Base-by-base conservation (phyloP, 1,140 invertebrate species). In the Pogonognathellus flavescens region DNA sequence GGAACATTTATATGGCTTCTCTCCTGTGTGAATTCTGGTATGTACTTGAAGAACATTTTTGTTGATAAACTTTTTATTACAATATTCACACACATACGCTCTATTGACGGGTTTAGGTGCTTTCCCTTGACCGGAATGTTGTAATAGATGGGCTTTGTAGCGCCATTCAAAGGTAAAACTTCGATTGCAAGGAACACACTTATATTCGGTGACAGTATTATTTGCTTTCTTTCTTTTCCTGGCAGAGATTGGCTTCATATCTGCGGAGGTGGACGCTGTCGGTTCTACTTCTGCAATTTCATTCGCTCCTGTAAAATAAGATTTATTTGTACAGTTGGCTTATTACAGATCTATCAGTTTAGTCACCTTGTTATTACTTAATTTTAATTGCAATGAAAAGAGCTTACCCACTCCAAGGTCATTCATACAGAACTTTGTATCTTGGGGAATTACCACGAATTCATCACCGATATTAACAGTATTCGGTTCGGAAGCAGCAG, bases 11-110 rank as follows among this genome's bases (percentile, higher is more conserved):
- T 66, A 66, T 25, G 62, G 62, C 62, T 76, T 76, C 1, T 76
- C 31, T 50, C 70, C 25, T n/a, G 70, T 76, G 16, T 76, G 70
- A 18, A 76, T 76, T 76, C 70, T 41, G 16, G 16, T 76, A n/a
- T 50, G 41, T 9, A 76, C 70, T 50, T 76, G 70, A 4, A 76
- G 70, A n/a, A 76, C 70, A 50, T 76, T 76, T n/a, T 76, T 76
- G 31, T 76, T 76, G 41, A 76, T 76, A 50, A 76, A 76, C 70
- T 76, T 76, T 76, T 76, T 76, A 31, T 76, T 76, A 76, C 70
- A 76, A n/a, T 76, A 76, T 49, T 76, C 31, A 50, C 70, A 76
- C 13, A 76, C 41, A n/a, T 76, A 76, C 31, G 70, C 25, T 41
- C 70, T 41, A 50, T 50, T 76, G 14, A 76, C 70, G 14, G 70